phyloP scores from a whole-genome alignment of 2,797 vertebrate genomes.

The Taeniopygia guttata region DNA sequence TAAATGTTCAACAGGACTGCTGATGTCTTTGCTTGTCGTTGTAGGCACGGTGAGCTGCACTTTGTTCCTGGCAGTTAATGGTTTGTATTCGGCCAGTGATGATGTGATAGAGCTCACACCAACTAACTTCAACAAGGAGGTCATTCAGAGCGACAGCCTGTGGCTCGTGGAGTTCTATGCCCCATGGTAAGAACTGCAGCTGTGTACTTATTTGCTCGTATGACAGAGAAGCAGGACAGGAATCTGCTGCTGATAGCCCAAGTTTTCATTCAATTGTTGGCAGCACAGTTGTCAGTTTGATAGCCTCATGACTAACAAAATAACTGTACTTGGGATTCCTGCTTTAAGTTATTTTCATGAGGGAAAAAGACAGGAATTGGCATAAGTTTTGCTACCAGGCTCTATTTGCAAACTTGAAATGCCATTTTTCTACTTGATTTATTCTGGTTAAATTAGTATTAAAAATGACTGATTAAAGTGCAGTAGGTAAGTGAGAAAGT shows the following conservation, averaged over 20 bases:
- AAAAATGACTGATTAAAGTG: not conserved
- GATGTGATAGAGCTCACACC: constrained; percentile 91
- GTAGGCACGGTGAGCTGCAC: constrained; percentile 86
- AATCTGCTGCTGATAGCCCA: not conserved
- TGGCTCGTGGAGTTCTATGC: constrained; percentile 98
- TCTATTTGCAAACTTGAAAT: too few relatives aligned
- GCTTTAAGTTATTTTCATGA: not conserved
- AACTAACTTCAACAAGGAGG: constrained; percentile 92
- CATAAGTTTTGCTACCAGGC: too few relatives aligned
- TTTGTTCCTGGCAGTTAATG: constrained; percentile 80
- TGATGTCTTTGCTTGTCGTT: constrained; percentile 13
- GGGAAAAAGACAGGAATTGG: not conserved
- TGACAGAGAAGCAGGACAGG: not conserved
- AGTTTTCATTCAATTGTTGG: not conserved
- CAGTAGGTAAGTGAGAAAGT: not conserved
- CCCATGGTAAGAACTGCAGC: constrained; percentile 86
- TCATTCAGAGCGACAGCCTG: constrained; percentile 89
- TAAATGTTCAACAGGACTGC: not conserved
- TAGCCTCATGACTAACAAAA: not conserved
- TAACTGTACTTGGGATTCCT: not conserved
- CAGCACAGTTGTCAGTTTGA: not conserved
- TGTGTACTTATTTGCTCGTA: not conserved
- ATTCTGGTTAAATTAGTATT: not conserved
- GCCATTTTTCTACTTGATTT: not conserved
- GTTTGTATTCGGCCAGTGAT: constrained; percentile 88